Base-by-base conservation (phyloP, 2,113 vertebrate species). In the Cephalopholis sonnerati region DNA sequence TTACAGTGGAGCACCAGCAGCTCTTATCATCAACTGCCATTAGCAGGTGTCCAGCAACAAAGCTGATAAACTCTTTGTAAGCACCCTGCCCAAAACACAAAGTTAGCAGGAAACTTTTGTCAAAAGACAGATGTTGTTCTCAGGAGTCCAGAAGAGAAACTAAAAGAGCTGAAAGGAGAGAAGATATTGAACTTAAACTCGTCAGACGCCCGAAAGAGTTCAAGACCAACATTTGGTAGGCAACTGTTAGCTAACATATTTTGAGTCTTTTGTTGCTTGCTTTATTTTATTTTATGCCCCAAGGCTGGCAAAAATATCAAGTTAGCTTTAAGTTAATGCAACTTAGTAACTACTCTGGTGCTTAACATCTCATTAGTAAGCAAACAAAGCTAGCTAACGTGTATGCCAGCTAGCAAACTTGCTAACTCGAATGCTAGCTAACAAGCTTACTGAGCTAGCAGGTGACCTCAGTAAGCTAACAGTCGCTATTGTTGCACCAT, bases 11-110 rank as follows among this genome's bases (percentile, higher is more conserved):
- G 27, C 53, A 32, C 51, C 41, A 62, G 55, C 41, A 29, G 59
- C 51, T 58, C 50, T 65, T 71, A 64, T 65, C 41, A 39, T 32
- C 7, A 25, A 10, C 48, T 79, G 17, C 54, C 29, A 39, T 67
- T 29, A 59, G 6, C 39, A 27, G 0, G 11, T 18, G 27, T 6
- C 3, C 36, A 20, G 20, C 7, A 67, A 53, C 18, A 62, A 3
- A 46, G 32, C 24, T 48, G 68, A 46, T 53, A 16, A 59, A 78
- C 9, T 67, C 24, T 8, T 7, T 50, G 1, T 7, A 12, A 9
- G 8, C 16, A 27, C 65, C 22, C 41, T 39, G 36, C 29, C 50
- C 29, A 55, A 18, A 20, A 50, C 32, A 5, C 50, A 77, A 20
- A n/a, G 27, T 18, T 13, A n/a, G 16, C 53, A 25, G 32, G 5